Evolutionary conservation across 1,140 invertebrate genomes (phyloP).

Genomic region (Stegodyphus mimosarum): DNA sequence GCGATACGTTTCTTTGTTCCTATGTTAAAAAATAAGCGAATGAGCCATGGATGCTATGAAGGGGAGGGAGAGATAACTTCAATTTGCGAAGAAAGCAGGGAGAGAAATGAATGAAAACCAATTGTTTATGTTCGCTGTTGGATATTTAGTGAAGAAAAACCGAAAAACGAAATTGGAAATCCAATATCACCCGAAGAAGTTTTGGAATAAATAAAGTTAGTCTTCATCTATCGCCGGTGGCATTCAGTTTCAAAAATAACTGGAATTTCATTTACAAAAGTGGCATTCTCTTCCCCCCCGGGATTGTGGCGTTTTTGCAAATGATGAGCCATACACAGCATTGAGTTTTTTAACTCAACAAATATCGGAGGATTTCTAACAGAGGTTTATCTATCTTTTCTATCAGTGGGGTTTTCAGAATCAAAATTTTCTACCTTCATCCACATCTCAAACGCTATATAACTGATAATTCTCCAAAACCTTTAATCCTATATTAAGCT

Average conservation of each 20-base stretch:
- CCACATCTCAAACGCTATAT: neutral
- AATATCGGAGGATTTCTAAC: too few relatives aligned
- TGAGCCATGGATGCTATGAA: neutral
- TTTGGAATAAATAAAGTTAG: constrained; percentile 28
- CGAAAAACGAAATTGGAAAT: constrained; percentile 8
- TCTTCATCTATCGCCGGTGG: constrained; percentile 19
- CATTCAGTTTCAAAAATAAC: constrained; percentile 19
- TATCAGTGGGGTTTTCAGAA: too few relatives aligned
- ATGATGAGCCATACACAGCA: neutral
- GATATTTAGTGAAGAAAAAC: constrained; percentile 9
- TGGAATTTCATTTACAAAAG: neutral
- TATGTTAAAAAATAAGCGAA: neutral
- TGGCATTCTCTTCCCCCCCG: neutral
- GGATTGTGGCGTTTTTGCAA: neutral
- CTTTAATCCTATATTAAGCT: neutral
- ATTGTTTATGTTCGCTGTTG: constrained; percentile 3
- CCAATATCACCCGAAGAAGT: constrained; percentile 17
- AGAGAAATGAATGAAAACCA: constrained; percentile 19
- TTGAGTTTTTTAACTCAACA: neutral
- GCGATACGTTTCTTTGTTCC: constrained; percentile 8
- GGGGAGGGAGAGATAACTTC: neutral
- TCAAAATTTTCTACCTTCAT: neutral
- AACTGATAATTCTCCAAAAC: neutral
- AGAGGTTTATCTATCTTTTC: too few relatives aligned
- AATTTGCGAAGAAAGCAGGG: neutral